These are phyloP conservation scores for Zophobas atratus DNA, from an alignment of 1,140 invertebrate species.

Conservation along the genomic window DNA sequence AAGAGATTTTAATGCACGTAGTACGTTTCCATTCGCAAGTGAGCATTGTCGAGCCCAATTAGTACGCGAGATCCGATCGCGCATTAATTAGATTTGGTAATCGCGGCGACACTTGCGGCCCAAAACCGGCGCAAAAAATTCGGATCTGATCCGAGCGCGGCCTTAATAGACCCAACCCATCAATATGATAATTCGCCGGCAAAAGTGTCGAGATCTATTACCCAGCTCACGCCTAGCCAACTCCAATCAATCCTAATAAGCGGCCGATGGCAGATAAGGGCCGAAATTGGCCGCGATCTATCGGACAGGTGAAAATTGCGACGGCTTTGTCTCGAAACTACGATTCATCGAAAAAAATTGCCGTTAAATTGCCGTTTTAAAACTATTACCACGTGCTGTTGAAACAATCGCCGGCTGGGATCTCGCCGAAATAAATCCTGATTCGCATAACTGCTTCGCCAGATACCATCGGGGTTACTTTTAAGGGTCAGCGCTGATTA, in stretches of 20 bases:
- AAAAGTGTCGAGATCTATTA: slow-evolving; percentile 17
- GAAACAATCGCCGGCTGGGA: slow-evolving; percentile 12
- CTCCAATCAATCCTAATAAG: slow-evolving; percentile 36
- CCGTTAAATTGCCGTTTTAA: slow-evolving; percentile 38
- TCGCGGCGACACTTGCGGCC: too few species aligned
- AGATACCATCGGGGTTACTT: slow-evolving; percentile 36
- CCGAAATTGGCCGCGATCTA: slow-evolving; percentile 21
- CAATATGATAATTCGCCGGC: slow-evolving; percentile 24
- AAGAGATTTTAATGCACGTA: slow-evolving; percentile 20
- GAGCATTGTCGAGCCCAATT: slow-evolving; percentile 15
- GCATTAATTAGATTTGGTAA: slow-evolving; percentile 26
- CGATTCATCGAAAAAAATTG: slow-evolving; percentile 17
- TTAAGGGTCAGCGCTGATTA: slow-evolving; percentile 36
- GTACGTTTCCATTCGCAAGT: slow-evolving; percentile 27
- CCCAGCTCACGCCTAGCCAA: slow-evolving; percentile 9
- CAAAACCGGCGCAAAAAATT: not conserved
- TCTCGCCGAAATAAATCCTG: slow-evolving; percentile 29
- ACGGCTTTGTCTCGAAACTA: slow-evolving; percentile 5
- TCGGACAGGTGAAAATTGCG: slow-evolving; percentile 36
- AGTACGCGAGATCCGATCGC: slow-evolving; percentile 17
- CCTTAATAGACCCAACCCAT: slow-evolving; percentile 17
- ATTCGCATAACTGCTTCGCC: slow-evolving; percentile 30
- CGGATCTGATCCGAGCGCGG: not conserved
- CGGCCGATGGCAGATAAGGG: slow-evolving; percentile 20
- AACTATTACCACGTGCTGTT: slow-evolving; percentile 41